A percentile compares a stretch with the other conserved stretches of the same genome.
Evolutionary conservation across 2,888 invertebrate species (phyloP).

Genomic region (Callyntrura sp.): DNA sequence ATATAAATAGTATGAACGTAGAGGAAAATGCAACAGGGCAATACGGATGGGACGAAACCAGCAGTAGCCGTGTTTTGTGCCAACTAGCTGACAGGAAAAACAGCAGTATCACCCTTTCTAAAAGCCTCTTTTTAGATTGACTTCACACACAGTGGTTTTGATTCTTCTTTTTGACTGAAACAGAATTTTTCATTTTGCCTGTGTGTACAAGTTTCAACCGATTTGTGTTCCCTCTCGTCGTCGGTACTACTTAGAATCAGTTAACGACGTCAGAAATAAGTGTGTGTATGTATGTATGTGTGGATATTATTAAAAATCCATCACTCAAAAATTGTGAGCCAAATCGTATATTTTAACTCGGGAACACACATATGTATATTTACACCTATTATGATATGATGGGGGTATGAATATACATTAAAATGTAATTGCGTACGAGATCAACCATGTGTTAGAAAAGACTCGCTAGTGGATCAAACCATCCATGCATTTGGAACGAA

Average conservation of each 20-base stretch:
- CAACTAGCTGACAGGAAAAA: background rate
- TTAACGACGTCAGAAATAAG: slow-evolving; percentile 5
- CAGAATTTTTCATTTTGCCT: background rate
- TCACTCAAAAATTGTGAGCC: slow-evolving; percentile 64
- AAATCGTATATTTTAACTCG: background rate
- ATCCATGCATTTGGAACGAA: slow-evolving; percentile 8
- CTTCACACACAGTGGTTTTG: background rate
- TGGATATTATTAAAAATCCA: slow-evolving; percentile 75
- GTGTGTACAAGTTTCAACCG: background rate
- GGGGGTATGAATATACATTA: background rate
- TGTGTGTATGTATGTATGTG: slow-evolving; percentile 29
- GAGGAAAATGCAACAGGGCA: background rate
- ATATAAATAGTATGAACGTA: background rate
- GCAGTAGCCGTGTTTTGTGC: background rate
- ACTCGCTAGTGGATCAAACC: slow-evolving; percentile 21
- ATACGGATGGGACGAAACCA: background rate
- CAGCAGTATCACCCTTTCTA: background rate
- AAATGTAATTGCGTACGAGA: slow-evolving; percentile 16
- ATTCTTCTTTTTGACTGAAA: background rate
- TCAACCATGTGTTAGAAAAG: slow-evolving; percentile 33
- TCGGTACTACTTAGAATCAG: background rate
- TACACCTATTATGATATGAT: background rate
- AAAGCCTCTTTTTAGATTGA: background rate
- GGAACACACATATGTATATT: no score
- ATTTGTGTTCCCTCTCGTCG: background rate